phyloP scores from a whole-genome alignment of 2,888 invertebrate species.

The Ennomos fuscantarius region DNA sequence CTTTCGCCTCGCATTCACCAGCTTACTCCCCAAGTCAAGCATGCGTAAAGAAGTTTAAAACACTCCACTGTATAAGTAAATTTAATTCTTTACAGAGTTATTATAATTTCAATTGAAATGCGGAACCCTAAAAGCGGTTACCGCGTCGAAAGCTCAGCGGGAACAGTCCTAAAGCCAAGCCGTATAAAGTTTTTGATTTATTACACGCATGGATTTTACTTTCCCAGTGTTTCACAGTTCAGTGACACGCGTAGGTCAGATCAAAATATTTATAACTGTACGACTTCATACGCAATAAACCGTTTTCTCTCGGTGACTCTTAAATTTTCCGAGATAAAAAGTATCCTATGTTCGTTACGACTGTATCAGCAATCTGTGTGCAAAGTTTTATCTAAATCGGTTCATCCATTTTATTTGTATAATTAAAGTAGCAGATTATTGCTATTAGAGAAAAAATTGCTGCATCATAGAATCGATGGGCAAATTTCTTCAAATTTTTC shows the following conservation, averaged over 20 bases:
- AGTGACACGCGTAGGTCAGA: conserved; percentile 2
- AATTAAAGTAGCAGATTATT: no score
- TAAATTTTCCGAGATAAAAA: no score
- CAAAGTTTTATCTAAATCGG: neutral
- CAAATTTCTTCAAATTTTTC: no score
- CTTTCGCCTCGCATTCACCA: no score
- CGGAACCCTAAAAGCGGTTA: conserved; percentile 26
- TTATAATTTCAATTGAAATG: neutral
- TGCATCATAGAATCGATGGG: no score
- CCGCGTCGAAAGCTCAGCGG: conserved; percentile 13
- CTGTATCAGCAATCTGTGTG: neutral
- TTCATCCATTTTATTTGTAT: no score
- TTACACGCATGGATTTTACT: conserved; percentile 25
- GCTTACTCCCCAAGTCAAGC: neutral
- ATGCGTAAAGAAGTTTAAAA: neutral
- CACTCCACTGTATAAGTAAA: neutral
- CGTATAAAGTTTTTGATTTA: conserved; percentile 41
- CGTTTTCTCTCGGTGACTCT: no score
- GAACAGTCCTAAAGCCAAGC: conserved; percentile 34
- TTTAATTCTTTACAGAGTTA: neutral
- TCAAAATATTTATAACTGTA: neutral
- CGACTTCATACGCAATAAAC: no score
- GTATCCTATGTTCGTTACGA: no score
- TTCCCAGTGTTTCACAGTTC: conserved; percentile 23
- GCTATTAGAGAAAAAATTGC: no score